Percentiles rank a stretch among this genome's conserved stretches.
phyloP scores from a whole-genome alignment of 2,113 vertebrate genomes.

The Indri indri region DNA sequence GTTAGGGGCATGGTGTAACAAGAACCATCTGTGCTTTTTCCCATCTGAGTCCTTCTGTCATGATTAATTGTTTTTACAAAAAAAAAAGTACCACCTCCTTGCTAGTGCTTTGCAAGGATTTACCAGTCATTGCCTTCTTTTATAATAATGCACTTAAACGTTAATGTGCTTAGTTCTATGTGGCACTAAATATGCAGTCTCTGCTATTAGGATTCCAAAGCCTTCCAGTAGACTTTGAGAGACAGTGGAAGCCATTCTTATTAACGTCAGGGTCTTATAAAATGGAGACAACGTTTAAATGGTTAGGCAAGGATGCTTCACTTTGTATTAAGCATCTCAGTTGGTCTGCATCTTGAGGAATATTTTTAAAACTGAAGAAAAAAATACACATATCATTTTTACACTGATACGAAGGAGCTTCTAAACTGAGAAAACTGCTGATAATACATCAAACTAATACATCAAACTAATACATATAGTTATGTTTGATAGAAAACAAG shows the following conservation, averaged over 20 bases:
- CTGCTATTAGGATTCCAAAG: background rate
- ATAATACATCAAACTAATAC: background rate
- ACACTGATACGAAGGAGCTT: background rate
- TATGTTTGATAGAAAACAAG: background rate
- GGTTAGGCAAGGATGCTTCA: background rate
- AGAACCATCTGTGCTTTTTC: constrained; percentile 55
- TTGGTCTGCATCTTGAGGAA: background rate
- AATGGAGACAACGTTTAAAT: constrained; percentile 57
- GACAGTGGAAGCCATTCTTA: background rate
- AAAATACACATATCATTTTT: background rate
- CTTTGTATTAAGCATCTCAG: background rate
- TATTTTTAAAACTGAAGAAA: background rate
- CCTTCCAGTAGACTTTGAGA: background rate
- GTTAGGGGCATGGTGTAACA: constrained; percentile 56
- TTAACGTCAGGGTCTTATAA: constrained; percentile 34
- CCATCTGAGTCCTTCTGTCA: constrained; percentile 31
- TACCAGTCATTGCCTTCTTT: background rate
- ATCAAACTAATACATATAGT: too few species aligned
- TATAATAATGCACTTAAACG: background rate
- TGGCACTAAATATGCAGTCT: background rate
- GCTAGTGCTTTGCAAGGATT: background rate
- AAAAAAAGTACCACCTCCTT: background rate
- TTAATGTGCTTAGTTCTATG: background rate
- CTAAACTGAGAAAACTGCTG: background rate
- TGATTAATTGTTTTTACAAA: background rate